phyloP scores from a whole-genome alignment of 2,888 invertebrate genomes.

The Ophion obscuratus region DNA sequence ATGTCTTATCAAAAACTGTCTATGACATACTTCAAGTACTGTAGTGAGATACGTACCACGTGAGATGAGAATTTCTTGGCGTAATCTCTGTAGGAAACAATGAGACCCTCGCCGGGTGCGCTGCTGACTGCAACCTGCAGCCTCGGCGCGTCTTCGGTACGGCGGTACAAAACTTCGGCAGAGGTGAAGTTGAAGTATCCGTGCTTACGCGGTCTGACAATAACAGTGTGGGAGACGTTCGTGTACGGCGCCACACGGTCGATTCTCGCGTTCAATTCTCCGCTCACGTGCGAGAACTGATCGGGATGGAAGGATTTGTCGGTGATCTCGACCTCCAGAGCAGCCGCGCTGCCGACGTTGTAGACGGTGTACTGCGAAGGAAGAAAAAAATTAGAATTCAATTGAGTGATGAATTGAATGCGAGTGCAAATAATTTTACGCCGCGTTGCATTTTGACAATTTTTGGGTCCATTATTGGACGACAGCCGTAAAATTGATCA shows the following conservation, averaged over 20 bases:
- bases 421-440: not conserved
- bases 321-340: slow-evolving; percentile 93
- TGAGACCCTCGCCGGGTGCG: slow-evolving; percentile 98
- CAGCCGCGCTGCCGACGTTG: slow-evolving; percentile 96
- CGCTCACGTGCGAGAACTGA: slow-evolving; percentile 95
- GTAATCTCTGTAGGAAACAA: slow-evolving; percentile 96
- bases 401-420: not conserved
- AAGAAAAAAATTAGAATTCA: not conserved
- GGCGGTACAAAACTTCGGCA: slow-evolving; percentile 95
- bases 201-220: slow-evolving; percentile 94
- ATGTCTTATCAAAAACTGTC: not conserved
- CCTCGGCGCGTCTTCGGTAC: slow-evolving; percentile 92
- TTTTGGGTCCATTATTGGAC: not conserved
- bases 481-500: no score
- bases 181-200: slow-evolving; percentile 99
- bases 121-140: slow-evolving; percentile 88
- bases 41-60: slow-evolving; percentile 86
- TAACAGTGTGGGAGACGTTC: slow-evolving; percentile 97
- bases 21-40: not conserved
- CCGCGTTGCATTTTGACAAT: not conserved
- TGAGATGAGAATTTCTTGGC: slow-evolving; percentile 99
- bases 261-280: slow-evolving; percentile 92
- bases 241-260: slow-evolving; percentile 96
- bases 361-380: slow-evolving; percentile 91
- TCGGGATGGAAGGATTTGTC: slow-evolving; percentile 97